phyloP scores from a whole-genome alignment of 2,888 invertebrate genomes.

The Augochlorella aurata region DNA sequence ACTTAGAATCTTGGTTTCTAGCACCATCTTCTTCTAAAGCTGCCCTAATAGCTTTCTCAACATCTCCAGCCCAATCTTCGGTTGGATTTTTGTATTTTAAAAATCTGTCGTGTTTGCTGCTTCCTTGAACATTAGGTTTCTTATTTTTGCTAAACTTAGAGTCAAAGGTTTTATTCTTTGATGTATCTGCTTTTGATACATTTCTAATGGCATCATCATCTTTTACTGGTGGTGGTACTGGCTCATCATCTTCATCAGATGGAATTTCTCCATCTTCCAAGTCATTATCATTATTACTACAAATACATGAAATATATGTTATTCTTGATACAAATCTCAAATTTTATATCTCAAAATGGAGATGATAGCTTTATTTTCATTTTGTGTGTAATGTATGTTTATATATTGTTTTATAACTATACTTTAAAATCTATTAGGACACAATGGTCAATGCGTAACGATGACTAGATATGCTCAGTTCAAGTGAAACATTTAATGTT shows the following conservation, averaged over 20 bases:
- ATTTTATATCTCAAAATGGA: not conserved
- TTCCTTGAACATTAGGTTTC: constrained; percentile 68
- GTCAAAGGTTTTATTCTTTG: constrained; percentile 77
- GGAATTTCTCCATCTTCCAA: constrained; percentile 95
- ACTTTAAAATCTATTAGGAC: not conserved
- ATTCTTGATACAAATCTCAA: not conserved
- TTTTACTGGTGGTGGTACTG: constrained; percentile 58
- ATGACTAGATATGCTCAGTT: constrained; percentile 44
- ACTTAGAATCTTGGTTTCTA: constrained; percentile 74
- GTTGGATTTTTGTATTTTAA: constrained; percentile 82
- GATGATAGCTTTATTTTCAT: not conserved
- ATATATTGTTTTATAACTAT: not conserved
- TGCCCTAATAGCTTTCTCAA: constrained; percentile 90
- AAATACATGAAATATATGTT: constrained; percentile 33
- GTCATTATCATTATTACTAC: constrained; percentile 84
- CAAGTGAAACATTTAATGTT: constrained; percentile 2
- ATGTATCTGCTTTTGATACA: constrained; percentile 75
- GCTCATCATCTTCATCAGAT: constrained; percentile 85
- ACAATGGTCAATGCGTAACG: constrained; percentile 30
- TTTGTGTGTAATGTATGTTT: not conserved
- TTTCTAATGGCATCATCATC: constrained; percentile 82
- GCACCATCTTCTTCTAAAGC: constrained; percentile 87
- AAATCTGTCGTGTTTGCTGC: constrained; percentile 79
- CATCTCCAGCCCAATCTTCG: constrained; percentile 91
- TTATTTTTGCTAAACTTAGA: constrained; percentile 76